Evolutionary conservation across 2,888 invertebrate genomes (phyloP), one percentile per base, ranked within the genome.

Genomic region (Geotrupes spiniger): DNA sequence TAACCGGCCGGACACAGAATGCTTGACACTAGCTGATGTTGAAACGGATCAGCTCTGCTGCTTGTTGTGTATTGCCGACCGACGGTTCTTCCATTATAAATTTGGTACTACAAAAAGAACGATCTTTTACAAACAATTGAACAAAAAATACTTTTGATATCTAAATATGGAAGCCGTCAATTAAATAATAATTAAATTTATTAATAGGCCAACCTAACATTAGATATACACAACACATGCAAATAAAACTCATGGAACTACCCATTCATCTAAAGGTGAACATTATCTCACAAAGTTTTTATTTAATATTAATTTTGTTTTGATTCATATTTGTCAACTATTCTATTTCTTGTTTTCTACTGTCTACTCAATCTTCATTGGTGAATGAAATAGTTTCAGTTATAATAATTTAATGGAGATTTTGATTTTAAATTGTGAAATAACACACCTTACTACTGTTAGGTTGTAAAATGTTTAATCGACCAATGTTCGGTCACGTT

Each of bases 1-100:
- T 94, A 91, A 12, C 87, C 85, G 31, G 90, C 89, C 64, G 92
- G 93, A 73, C 94, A 94, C 44, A 95, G 78, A 64, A 95, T 90
- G 38, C 94, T 93, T n/a, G 93, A 92, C 27, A 94, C 92, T 71
- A 95, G 81, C 72, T 93, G 89, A 63, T 91, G 89, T 63, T 90
- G 89, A 78, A 94, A 94, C 36, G 89, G 87, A 70, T 91, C 92
- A 0, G 88, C 85, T 56, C 85, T 78, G 46, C 82, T 61, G 74
- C 78, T 72, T 62, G 78, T 71, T 37, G 74, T 75, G 59, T 87
- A 88, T 73, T 83, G 91, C 51, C 84, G 79, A 56, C 82, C 87
- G 55, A 79, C 84, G 65, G 79, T 81, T 62, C 80, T 78, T 54
- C 81, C 79, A 74, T 90, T 83, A 72, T 91, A 91, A 62, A 91